A percentile compares a stretch with the other conserved stretches of the same genome.
phyloP scores from a whole-genome alignment of 1,140 invertebrate species.

The Lineus longissimus region DNA sequence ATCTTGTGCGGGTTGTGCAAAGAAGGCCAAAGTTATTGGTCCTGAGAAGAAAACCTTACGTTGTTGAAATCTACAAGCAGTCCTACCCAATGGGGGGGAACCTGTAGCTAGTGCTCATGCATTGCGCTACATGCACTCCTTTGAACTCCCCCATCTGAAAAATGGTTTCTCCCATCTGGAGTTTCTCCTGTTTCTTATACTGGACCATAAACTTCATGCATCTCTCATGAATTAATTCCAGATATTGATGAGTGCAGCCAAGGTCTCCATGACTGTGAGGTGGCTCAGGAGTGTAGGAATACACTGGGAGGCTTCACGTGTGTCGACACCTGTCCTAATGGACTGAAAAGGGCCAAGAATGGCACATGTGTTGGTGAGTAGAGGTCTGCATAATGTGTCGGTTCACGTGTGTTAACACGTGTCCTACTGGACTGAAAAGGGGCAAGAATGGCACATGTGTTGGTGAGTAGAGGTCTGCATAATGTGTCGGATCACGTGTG shows the following conservation, averaged over 20 bases:
- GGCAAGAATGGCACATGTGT: slow-evolving; percentile 40
- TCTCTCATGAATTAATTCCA: slow-evolving; percentile 19
- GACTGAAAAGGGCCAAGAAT: slow-evolving; percentile 33
- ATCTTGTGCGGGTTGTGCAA: too few relatives aligned
- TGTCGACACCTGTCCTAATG: slow-evolving; percentile 58
- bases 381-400: neutral
- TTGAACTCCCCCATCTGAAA: too few relatives aligned
- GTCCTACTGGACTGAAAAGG: slow-evolving; percentile 44
- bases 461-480: too few relatives aligned
- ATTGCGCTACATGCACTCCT: too few relatives aligned
- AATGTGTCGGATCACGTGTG: slow-evolving; percentile 64
- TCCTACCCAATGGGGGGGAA: too few relatives aligned
- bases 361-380: slow-evolving; percentile 48
- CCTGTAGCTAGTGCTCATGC: too few relatives aligned
- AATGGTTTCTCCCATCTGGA: too few relatives aligned
- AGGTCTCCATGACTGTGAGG: slow-evolving; percentile 34
- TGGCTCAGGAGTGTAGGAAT: slow-evolving; percentile 68
- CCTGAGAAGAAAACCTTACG: too few relatives aligned
- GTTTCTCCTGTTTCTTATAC: too few relatives aligned
- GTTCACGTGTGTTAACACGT: slow-evolving; percentile 71
- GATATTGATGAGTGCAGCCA: slow-evolving; percentile 50
- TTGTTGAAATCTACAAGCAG: too few relatives aligned
- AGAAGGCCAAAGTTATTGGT: too few relatives aligned
- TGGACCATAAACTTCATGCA: too few relatives aligned
- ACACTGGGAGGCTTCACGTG: slow-evolving; percentile 78